Evolutionary conservation across 2,888 invertebrate species (phyloP).

Genomic region (Eilema griseolum): DNA sequence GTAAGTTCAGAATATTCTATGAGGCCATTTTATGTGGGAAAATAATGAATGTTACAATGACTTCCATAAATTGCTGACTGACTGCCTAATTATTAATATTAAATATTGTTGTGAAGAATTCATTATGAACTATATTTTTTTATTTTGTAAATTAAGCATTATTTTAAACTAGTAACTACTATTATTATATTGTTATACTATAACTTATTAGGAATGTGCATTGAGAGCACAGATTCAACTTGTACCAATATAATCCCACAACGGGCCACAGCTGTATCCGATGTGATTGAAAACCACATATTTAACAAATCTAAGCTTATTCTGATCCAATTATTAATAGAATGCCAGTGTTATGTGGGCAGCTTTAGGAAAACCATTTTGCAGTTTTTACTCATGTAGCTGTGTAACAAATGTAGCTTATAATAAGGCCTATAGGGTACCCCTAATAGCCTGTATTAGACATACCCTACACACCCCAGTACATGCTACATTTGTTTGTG

Average conservation of each 20-base stretch:
- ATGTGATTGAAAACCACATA: background rate
- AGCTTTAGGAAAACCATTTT: background rate
- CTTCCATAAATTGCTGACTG: background rate
- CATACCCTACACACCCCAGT: background rate
- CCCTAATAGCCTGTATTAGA: too few relatives aligned
- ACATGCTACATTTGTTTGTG: background rate
- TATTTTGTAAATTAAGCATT: background rate
- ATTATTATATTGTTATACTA: background rate
- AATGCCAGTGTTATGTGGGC: background rate
- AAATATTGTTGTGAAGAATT: background rate
- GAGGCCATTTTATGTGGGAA: constrained; percentile 40
- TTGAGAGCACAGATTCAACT: background rate
- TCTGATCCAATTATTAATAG: background rate
- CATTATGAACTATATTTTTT: background rate
- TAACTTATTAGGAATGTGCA: background rate
- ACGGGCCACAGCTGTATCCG: background rate
- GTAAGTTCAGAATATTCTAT: constrained; percentile 35
- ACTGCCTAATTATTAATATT: background rate
- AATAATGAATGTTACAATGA: background rate
- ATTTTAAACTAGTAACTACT: background rate
- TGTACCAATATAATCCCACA: background rate
- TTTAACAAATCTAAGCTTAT: background rate
- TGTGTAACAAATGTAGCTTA: background rate
- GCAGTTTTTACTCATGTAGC: background rate
- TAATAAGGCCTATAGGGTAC: too few relatives aligned